Evolutionary conservation across 1,140 invertebrate species (phyloP), one percentile per base, ranked within the genome.

Genomic region (Drosophila biarmipes): DNA sequence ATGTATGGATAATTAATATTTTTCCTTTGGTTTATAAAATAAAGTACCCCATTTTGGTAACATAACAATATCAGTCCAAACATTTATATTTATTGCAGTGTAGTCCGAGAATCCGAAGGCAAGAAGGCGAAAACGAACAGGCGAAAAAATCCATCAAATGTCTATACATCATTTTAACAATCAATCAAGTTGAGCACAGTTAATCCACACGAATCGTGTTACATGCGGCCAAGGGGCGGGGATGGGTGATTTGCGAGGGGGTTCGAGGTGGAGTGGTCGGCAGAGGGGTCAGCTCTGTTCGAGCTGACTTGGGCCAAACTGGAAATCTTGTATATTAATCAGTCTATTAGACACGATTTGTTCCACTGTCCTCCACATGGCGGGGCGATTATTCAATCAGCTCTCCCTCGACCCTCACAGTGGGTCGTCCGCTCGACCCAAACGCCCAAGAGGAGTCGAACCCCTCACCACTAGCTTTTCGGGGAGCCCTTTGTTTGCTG

Each of bases 311-410:
- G 68, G 67, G 72, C 62, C 59, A 67, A 80, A 67, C 68, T 81
- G 84, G 58, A 87, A 86, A 82, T 86, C 82, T 86, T 78, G 78
- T 74, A 87, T 87, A 89, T 87, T 89, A 87, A 87, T 89, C 82
- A 87, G 82, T 87, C 82, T 87, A 87, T 89, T 87, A 87, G 82
- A 87, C 75, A 71, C 79, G 75, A 87, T 87, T 89, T 87, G 84
- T 89, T 79, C 82, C 82, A 87, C 66, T 69, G 77, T 66, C 68
- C 66, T 34, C 66, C 66, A 43, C 66, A 68, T 54, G 66, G 31
- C 64, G 63, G 24, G 56, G 86, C 75, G 82, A 86, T 87, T 86
- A 86, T 86, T 86, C 82, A 86, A 86, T 86, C 82, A 87, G 78
- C 40, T 67, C 56, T 53, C 46, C 29, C 8, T 29, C 52, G 55